Base-by-base conservation (phyloP, 2,797 vertebrate species). In the Rhinogobio ventralis region DNA sequence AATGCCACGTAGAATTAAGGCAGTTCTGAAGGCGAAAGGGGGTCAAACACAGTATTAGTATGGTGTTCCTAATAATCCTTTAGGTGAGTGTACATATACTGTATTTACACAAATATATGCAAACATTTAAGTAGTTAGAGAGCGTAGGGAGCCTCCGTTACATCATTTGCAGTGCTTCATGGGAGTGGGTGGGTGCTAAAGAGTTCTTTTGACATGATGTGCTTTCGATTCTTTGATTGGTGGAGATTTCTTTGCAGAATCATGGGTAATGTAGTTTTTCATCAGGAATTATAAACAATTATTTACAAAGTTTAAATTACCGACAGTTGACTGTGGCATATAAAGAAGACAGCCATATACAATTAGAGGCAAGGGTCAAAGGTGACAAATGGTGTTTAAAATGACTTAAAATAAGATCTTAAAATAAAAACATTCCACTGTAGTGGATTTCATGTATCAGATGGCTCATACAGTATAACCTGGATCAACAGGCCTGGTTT, bases 401-500 rank as follows among this genome's bases (percentile, higher is more conserved):
- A 69, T 28, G 1, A 51, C 66, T 17, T 79, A 17, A 19, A 23
- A 20, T 4, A 72, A 60, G n/a, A 20, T 42, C 53, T 23, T 81
- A 30, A 28, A 45, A 9, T 10, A 73, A 62, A 20, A 15, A 23
- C 28, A 30, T 19, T 15, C 57, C 42, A 49, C 39, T 49, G 68
- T 33, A 60, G 20, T 49, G 19, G 39, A n/a, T 9, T 28, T 46
- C 39, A 73, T 15, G 68, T 17, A 36, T 49, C 13, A 74, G 20
- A 36, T 0, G 5, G 9, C 73, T 64, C 42, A 9, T 42, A 39
- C 42, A 23, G 20, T 73, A 62, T 49, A 64, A 33, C 25, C 28
- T 20, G n/a, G n/a, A 57, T 57, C 67, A 81, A 30, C 79, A 72
- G 67, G 4, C 67, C 36, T 49, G 68, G 19, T 46, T 82, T 33